Percentiles rank a stretch among this genome's conserved stretches.
These are phyloP conservation scores for Drosophila nannoptera DNA, from an alignment of 1,140 invertebrate species.

Conservation along the genomic window DNA sequence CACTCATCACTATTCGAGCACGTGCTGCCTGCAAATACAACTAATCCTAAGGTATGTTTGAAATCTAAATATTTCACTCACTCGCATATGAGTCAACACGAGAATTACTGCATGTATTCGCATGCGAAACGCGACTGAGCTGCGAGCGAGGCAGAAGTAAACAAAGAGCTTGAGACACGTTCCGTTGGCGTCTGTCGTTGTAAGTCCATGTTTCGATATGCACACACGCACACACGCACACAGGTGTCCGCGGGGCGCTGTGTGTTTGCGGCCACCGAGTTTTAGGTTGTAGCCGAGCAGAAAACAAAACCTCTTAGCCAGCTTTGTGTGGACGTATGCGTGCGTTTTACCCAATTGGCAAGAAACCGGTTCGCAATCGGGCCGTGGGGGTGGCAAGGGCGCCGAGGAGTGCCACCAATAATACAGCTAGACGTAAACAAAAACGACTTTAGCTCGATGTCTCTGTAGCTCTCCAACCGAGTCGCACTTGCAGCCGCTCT, in stretches of 20 bases:
- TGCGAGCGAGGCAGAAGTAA: background rate
- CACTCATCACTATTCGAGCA: too few species aligned
- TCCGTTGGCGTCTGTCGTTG: slow-evolving; percentile 49
- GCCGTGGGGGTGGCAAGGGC: slow-evolving; percentile 33
- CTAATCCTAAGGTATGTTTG: slow-evolving; percentile 26
- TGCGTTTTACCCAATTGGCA: slow-evolving; percentile 68
- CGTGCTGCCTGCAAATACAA: background rate
- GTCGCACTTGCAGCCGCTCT: too few species aligned
- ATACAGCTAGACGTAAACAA: slow-evolving; percentile 62
- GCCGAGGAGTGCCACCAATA: background rate
- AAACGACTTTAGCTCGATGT: slow-evolving; percentile 61
- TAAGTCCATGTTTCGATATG: slow-evolving; percentile 7
- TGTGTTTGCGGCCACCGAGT: slow-evolving; percentile 1
- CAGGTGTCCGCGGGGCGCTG: background rate
- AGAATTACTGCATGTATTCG: slow-evolving; percentile 25
- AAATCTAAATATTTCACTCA: slow-evolving; percentile 46
- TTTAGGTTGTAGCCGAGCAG: slow-evolving; percentile 6
- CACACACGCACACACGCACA: background rate
- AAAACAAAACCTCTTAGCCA: slow-evolving; percentile 1
- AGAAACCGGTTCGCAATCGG: slow-evolving; percentile 63
- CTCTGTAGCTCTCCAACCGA: slow-evolving; percentile 43
- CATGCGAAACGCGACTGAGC: slow-evolving; percentile 19
- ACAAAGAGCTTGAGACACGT: slow-evolving; percentile 47
- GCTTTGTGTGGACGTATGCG: slow-evolving; percentile 24
- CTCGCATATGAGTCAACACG: background rate